Evolutionary conservation across 1,140 invertebrate genomes (phyloP), one percentile per base, ranked within the genome.

Genomic region (Drosophila equinoxialis): DNA sequence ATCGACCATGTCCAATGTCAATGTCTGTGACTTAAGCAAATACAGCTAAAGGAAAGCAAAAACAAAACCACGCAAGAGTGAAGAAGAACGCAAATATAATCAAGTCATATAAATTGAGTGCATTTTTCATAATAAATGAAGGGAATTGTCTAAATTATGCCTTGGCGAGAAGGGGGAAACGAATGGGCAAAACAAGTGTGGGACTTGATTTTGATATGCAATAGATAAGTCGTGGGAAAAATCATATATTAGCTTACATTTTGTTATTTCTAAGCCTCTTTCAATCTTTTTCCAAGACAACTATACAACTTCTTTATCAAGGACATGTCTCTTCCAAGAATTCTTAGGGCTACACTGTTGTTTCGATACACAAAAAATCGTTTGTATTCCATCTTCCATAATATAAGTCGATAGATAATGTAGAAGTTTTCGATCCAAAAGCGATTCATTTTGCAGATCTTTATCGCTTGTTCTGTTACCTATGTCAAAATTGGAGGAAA

Each of bases 41-140:
- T 80, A 87, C 62, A 78, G 76, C 79, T 67, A 69, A 59, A 70
- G 59, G 60, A 64, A 14, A 67, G 37, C 51, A 76, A 51, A 42
- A 58, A 17, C n/a, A 66, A 60, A 41, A 68, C 42, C 58, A 54
- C 33, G 33, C 60, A 64, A 23, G 17, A 51, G 45, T 51, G 17
- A 51, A 63, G 69, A 61, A 41, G 33, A 58, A 87, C 75, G 81
- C 83, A 75, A 79, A 78, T 89, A 89, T 89, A 89, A 89, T 89
- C 84, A 89, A 89, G 84, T 89, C 84, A 84, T 89, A 89, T 89
- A 89, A 89, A 89, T 89, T 89, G 85, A 89, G 77, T 90, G 74
- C 80, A 89, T 89, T 89, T 89, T 90, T 89, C 84, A 89, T 74
- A 84, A 89, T 89, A 89, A 89, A 83, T 83, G 70, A 82, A 83